phyloP scores from a whole-genome alignment of 2,113 vertebrate genomes.

The Erinaceus europaeus region DNA sequence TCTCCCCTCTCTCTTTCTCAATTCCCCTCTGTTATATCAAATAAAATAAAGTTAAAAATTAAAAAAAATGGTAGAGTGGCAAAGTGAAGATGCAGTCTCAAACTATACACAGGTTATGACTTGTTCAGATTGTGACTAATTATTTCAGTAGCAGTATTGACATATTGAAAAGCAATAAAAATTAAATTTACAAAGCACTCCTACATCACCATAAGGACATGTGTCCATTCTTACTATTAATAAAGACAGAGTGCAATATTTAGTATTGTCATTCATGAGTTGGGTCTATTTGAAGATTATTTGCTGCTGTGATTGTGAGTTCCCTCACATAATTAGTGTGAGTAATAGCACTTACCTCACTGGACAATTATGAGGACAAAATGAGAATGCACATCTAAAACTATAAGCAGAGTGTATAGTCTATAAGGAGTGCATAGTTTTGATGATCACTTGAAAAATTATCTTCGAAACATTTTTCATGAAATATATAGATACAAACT shows the following conservation, averaged over 20 bases:
- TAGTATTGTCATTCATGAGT: not conserved
- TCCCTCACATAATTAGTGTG: not conserved
- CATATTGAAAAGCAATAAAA: conserved; percentile 21
- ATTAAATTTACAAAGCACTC: not conserved
- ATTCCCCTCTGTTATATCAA: no score
- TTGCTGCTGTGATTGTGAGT: not conserved
- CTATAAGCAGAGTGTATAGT: not conserved
- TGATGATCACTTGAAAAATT: no score
- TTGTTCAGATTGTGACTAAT: not conserved
- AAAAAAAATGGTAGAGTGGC: not conserved
- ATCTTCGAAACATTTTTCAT: no score
- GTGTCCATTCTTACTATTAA: not conserved
- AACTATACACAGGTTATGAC: not conserved
- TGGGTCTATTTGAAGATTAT: not conserved
- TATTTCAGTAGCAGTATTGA: not conserved
- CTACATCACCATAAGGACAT: not conserved
- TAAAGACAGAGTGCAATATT: not conserved
- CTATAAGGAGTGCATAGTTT: not conserved
- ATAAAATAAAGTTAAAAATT: no score
- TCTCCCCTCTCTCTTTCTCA: no score
- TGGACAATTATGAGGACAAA: not conserved
- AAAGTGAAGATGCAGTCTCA: conserved; percentile 12
- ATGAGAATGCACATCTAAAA: not conserved
- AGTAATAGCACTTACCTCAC: not conserved
- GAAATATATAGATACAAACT: no score